phyloP scores from a whole-genome alignment of 2,888 invertebrate genomes.

The Troides aeacus region DNA sequence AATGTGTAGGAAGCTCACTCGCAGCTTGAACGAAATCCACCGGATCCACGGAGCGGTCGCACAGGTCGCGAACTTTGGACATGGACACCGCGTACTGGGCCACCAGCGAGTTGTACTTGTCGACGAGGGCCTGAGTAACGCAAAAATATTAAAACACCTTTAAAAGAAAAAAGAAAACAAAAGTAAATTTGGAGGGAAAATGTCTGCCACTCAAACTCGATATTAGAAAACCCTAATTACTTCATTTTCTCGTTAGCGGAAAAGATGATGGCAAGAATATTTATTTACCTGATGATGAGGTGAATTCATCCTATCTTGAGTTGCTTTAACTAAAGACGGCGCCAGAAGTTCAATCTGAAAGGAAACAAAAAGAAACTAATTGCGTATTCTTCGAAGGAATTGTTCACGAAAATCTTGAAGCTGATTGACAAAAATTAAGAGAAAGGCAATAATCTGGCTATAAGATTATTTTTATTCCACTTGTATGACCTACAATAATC shows the following conservation, averaged over 20 bases:
- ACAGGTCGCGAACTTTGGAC: conserved; percentile 90
- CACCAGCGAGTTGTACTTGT: conserved; percentile 91
- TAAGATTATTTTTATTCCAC: background rate
- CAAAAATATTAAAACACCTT: background rate
- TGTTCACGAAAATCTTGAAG: background rate
- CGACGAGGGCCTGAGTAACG: conserved; percentile 82
- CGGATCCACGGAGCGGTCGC: conserved; percentile 97
- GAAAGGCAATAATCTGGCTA: too few relatives aligned
- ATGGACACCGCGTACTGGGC: conserved; percentile 92
- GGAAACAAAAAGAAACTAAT: background rate
- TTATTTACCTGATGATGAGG: conserved; percentile 53
- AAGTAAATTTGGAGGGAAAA: too few relatives aligned
- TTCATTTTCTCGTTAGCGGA: background rate
- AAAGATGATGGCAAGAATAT: background rate
- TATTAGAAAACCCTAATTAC: too few relatives aligned
- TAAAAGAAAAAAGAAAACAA: too few relatives aligned
- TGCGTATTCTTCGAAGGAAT: too few relatives aligned
- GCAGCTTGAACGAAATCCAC: conserved; percentile 96
- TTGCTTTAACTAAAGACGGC: conserved; percentile 64
- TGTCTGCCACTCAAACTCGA: too few relatives aligned
- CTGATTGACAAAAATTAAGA: background rate
- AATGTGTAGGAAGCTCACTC: conserved; percentile 66
- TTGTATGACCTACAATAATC: background rate
- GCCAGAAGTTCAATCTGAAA: conserved; percentile 63
- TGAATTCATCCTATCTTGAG: conserved; percentile 52